These are phyloP conservation scores for Gadus chalcogrammus DNA, from an alignment of 2,113 vertebrate species.

Conservation along the genomic window DNA sequence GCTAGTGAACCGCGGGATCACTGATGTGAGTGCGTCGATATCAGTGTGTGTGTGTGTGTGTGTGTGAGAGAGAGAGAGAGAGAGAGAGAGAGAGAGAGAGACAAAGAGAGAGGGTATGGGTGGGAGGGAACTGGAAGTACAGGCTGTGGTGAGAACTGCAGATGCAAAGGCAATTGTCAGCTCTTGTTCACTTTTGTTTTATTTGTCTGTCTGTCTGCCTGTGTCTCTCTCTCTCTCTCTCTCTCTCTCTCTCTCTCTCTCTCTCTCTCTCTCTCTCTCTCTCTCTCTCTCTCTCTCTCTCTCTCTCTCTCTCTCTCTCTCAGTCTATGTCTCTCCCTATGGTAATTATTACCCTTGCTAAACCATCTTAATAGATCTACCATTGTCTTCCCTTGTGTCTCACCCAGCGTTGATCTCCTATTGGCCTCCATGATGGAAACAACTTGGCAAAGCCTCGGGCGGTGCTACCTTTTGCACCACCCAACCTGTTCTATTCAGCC, in stretches of 20 bases:
- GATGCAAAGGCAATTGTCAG: not conserved
- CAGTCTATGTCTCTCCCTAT: slow-evolving; percentile 23
- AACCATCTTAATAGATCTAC: slow-evolving; percentile 37
- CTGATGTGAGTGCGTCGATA: not conserved
- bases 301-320: slow-evolving; percentile 6
- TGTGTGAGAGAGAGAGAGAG: slow-evolving; percentile 20
- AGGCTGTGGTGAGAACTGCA: not conserved
- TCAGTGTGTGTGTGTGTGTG: not conserved
- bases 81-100: slow-evolving; percentile 12
- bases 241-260: slow-evolving; percentile 11
- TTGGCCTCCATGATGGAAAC: too few species aligned
- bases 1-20: not conserved
- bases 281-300: slow-evolving; percentile 12
- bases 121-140: not conserved
- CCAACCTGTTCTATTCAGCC: slow-evolving; percentile 22
- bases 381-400: not conserved
- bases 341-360: slow-evolving; percentile 26
- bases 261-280: slow-evolving; percentile 19
- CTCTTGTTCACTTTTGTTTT: not conserved
- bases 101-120: slow-evolving; percentile 9
- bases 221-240: slow-evolving; percentile 23
- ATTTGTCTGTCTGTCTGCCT: not conserved
- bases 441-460: not conserved
- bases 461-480: not conserved
- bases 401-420: too few species aligned